These are phyloP conservation scores for Dipodomys merriami DNA, from an alignment of 2,113 vertebrate species.

Conservation along the genomic window DNA sequence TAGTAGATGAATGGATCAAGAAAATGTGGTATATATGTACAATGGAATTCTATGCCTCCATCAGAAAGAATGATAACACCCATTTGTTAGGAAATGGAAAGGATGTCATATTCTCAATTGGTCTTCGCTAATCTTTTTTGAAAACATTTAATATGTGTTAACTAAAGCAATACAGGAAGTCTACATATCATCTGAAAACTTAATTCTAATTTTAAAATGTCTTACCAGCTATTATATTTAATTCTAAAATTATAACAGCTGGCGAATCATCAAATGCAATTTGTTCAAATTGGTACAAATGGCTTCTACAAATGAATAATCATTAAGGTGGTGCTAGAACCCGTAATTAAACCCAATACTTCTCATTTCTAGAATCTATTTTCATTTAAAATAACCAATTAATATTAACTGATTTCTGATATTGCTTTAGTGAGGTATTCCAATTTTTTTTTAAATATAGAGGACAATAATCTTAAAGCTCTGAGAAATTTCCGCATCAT, in stretches of 20 bases:
- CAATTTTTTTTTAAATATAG: neutral
- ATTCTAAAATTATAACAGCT: neutral
- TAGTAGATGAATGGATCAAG: too few species aligned
- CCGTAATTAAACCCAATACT: neutral
- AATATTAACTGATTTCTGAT: neutral
- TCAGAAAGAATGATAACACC: too few species aligned
- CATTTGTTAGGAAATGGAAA: neutral
- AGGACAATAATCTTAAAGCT: neutral
- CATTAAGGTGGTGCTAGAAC: neutral
- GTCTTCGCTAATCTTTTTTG: neutral
- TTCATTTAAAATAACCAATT: conserved; percentile 11
- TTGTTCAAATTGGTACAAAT: too few species aligned
- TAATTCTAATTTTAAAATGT: neutral
- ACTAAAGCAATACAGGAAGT: neutral
- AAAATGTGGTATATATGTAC: too few species aligned
- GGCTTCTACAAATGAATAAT: too few species aligned
- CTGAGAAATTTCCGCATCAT: neutral
- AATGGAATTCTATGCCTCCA: too few species aligned
- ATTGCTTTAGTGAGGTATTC: neutral
- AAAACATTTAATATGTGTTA: neutral
- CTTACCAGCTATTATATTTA: neutral
- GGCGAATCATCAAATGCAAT: neutral
- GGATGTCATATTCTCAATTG: neutral
- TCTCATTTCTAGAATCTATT: neutral
- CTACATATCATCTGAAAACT: neutral